Percentiles rank a stretch among this genome's conserved stretches.
Conservation (phyloP, 2,888 invertebrate genomes). For the Electrophaes corylata region DNA sequence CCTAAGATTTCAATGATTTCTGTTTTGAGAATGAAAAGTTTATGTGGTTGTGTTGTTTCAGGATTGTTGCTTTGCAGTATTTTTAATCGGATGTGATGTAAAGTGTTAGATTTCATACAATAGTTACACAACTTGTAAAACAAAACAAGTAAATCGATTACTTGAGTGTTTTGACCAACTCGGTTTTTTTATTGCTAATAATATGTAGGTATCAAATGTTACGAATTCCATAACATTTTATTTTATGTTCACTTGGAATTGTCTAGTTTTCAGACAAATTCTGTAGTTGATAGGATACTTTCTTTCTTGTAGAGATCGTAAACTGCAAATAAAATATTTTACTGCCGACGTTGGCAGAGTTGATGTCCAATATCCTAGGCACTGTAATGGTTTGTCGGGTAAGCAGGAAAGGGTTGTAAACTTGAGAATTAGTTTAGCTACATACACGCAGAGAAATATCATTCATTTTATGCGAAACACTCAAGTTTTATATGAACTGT, state of each 20-base stretch:
- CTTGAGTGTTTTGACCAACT: slow-evolving; percentile 2
- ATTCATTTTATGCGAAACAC: not conserved
- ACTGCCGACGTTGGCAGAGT: slow-evolving; percentile 50
- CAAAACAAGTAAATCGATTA: not conserved
- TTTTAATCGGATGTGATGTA: not conserved
- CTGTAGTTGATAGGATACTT: slow-evolving; percentile 34
- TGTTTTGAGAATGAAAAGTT: slow-evolving; percentile 31
- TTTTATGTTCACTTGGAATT: slow-evolving; percentile 23
- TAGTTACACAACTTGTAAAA: not conserved
- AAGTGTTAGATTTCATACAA: not conserved
- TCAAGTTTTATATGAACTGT: not conserved
- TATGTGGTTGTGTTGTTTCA: slow-evolving; percentile 26
- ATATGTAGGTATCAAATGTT: not conserved
- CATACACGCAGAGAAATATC: not conserved
- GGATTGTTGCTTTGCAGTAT: not conserved
- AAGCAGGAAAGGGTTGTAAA: slow-evolving; percentile 66
- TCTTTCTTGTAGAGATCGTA: slow-evolving; percentile 55
- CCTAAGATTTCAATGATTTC: slow-evolving; percentile 38
- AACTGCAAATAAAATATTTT: slow-evolving; percentile 68
- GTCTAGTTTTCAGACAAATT: slow-evolving; percentile 26
- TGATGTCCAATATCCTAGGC: slow-evolving; percentile 61
- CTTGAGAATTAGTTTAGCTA: slow-evolving; percentile 36
- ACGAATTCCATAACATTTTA: slow-evolving; percentile 7
- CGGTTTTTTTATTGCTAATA: not conserved
- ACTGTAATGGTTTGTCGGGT: slow-evolving; percentile 57